Evolutionary conservation across 2,888 invertebrate genomes (phyloP).

Genomic region (Micoletzkya japonica): DNA sequence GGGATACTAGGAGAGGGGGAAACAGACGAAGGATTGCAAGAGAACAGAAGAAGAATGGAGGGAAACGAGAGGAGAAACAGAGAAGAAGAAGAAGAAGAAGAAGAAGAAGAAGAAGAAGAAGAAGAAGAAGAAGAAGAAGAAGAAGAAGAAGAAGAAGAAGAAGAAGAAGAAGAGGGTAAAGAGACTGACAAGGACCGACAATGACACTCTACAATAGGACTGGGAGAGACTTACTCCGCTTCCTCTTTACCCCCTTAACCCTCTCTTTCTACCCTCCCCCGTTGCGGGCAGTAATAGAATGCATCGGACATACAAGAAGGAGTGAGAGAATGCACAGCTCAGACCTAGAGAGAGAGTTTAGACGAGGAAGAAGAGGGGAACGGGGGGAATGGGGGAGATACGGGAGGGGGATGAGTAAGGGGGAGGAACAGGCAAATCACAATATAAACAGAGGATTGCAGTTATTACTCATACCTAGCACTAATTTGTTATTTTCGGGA

Average conservation of each 20-base stretch:
- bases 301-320: too few species aligned
- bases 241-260: too few species aligned
- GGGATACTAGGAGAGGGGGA: conserved; percentile 4
- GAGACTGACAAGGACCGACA: neutral
- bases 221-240: too few species aligned
- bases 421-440: neutral
- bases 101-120: neutral
- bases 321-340: neutral
- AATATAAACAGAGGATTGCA: too few species aligned
- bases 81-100: neutral
- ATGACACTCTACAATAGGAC: neutral
- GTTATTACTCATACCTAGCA: too few species aligned
- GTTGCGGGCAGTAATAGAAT: too few species aligned
- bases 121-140: neutral
- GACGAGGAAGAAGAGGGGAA: neutral
- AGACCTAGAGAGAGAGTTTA: neutral
- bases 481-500: too few species aligned
- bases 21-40: neutral
- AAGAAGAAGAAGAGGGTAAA: neutral
- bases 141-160: neutral
- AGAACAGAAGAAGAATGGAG: too few species aligned
- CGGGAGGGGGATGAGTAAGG: too few species aligned
- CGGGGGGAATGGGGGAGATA: neutral
- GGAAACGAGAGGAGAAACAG: neutral
- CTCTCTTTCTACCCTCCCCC: too few species aligned